Conservation (phyloP, 2,113 vertebrate genomes). For the Xiphias gladius region DNA sequence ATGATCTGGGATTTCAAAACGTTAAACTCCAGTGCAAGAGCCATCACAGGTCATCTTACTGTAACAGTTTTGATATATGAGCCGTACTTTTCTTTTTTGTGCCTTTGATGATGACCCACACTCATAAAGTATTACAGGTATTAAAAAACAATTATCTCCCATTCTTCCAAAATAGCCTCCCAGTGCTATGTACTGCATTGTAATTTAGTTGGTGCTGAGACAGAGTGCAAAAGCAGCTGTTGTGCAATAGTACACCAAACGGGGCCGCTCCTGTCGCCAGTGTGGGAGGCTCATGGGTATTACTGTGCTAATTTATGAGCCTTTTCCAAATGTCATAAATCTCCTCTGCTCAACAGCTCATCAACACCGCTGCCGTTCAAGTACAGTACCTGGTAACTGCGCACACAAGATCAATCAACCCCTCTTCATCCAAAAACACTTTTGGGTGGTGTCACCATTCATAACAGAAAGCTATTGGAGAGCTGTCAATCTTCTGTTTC, state of each 20-base stretch:
- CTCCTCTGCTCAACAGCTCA: slow-evolving; percentile 55
- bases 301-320: slow-evolving; percentile 70
- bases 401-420: slow-evolving; percentile 37
- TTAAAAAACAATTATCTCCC: slow-evolving; percentile 70
- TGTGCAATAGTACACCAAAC: slow-evolving; percentile 30
- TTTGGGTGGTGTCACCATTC: slow-evolving; percentile 33
- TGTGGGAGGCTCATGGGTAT: slow-evolving; percentile 58
- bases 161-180: slow-evolving; percentile 62
- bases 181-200: neutral
- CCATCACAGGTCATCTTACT: slow-evolving; percentile 17
- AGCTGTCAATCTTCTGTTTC: slow-evolving; percentile 21
- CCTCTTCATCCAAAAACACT: slow-evolving; percentile 32
- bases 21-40: neutral
- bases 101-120: slow-evolving; percentile 59
- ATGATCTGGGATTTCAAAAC: neutral
- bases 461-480: neutral
- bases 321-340: slow-evolving; percentile 68
- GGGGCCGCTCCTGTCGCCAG: slow-evolving; percentile 20
- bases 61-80: slow-evolving; percentile 64
- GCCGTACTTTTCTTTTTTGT: slow-evolving; percentile 44
- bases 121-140: slow-evolving; percentile 71
- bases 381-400: slow-evolving; percentile 38
- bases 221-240: slow-evolving; percentile 39
- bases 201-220: slow-evolving; percentile 28
- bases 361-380: slow-evolving; percentile 43